Evolutionary conservation across 2,888 invertebrate species (phyloP).

Genomic region (Eilema caniola): DNA sequence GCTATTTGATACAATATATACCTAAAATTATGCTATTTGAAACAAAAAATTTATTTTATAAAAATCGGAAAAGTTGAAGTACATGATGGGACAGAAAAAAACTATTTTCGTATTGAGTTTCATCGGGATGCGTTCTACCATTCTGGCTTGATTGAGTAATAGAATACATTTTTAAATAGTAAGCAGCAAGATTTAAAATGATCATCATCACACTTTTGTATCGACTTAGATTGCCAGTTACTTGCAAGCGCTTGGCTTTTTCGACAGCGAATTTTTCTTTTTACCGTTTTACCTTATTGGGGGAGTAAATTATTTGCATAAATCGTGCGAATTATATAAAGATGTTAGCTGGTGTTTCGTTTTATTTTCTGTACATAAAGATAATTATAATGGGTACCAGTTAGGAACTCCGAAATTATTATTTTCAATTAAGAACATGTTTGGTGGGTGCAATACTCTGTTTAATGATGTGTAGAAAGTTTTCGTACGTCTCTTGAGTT

Average conservation of each 20-base stretch:
- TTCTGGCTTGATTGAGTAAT: too few species aligned
- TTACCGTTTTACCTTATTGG: background rate
- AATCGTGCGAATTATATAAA: background rate
- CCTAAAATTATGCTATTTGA: too few species aligned
- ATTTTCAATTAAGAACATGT: constrained; percentile 45
- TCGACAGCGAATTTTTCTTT: background rate
- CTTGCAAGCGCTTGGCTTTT: background rate
- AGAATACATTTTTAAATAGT: too few species aligned
- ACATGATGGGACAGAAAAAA: background rate
- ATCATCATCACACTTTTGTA: too few species aligned
- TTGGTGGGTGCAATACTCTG: constrained; percentile 25
- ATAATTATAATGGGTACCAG: background rate
- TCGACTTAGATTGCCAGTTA: too few species aligned
- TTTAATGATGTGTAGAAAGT: constrained; percentile 27
- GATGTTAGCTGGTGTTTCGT: too few species aligned
- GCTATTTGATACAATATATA: too few species aligned
- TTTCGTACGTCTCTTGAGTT: background rate
- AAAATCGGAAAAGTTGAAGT: too few species aligned
- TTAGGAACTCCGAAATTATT: constrained; percentile 18
- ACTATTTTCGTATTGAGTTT: too few species aligned
- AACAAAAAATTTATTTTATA: too few species aligned
- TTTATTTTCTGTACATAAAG: background rate
- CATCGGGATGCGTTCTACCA: too few species aligned
- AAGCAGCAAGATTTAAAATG: too few species aligned
- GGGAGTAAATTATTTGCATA: background rate